Percentiles rank a stretch among this genome's conserved stretches.
phyloP scores from a whole-genome alignment of 2,113 vertebrate genomes.

The Psammodynastes pulverulentus region DNA sequence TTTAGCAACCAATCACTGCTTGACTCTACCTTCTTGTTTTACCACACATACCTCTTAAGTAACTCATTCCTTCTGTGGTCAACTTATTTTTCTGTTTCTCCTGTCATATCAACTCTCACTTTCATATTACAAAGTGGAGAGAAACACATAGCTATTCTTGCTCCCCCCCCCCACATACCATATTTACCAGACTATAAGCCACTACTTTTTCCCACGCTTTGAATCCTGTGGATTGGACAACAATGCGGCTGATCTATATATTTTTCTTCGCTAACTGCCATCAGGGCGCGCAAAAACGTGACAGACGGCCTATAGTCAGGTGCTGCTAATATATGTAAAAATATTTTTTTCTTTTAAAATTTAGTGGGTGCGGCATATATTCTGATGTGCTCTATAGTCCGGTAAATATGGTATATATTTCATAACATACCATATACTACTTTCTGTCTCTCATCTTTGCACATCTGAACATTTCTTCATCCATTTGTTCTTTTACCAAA shows the following conservation, averaged over 20 bases:
- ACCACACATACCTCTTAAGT: neutral
- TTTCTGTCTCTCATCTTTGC: neutral
- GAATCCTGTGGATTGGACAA: too few species aligned
- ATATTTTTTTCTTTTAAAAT: too few species aligned
- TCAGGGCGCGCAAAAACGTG: too few species aligned
- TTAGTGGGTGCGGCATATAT: too few species aligned
- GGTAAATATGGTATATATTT: too few species aligned
- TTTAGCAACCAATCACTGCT: neutral
- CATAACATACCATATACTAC: neutral
- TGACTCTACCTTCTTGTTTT: neutral
- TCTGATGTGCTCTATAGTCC: too few species aligned
- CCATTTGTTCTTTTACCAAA: neutral
- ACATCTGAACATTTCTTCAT: neutral
- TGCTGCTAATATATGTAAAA: too few species aligned
- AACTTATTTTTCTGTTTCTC: neutral
- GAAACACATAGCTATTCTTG: neutral
- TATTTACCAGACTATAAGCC: too few species aligned
- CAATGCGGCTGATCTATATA: too few species aligned
- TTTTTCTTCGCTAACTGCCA: too few species aligned
- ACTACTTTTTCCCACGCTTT: too few species aligned
- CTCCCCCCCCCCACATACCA: fast-evolving
- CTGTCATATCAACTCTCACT: neutral
- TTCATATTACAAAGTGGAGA: neutral
- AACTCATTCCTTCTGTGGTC: neutral
- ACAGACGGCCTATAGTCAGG: too few species aligned